These are phyloP conservation scores for Clivina fossor DNA, from an alignment of 2,888 invertebrate genomes.

Conservation along the genomic window DNA sequence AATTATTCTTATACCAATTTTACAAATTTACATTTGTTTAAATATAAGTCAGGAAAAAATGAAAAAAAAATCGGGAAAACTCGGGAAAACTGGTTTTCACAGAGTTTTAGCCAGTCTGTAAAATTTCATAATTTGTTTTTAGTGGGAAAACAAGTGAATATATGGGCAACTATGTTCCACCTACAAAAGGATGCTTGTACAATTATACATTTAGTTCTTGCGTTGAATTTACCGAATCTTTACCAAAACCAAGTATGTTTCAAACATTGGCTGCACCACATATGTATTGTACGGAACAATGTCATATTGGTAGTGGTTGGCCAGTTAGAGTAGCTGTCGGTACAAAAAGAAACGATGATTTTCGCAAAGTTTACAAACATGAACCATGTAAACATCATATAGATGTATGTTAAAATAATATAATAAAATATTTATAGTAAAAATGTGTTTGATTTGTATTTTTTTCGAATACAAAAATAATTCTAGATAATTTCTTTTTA, in stretches of 20 bases:
- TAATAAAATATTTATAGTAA: no score
- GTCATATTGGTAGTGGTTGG: slow-evolving; percentile 52
- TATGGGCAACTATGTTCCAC: slow-evolving; percentile 45
- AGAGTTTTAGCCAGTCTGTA: no score
- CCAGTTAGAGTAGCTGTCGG: slow-evolving; percentile 49
- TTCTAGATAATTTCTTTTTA: no score
- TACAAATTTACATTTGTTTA: background rate
- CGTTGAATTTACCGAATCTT: slow-evolving; percentile 44
- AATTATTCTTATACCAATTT: no score
- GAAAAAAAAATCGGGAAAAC: no score
- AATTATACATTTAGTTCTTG: slow-evolving; percentile 37
- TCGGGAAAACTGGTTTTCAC: no score
- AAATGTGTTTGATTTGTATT: no score
- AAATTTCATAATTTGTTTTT: slow-evolving; percentile 39
- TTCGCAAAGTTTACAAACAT: no score
- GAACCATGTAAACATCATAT: no score
- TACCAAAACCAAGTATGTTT: slow-evolving; percentile 46
- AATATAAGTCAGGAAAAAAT: background rate
- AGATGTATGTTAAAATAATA: no score
- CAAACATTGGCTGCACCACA: slow-evolving; percentile 50
- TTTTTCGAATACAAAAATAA: no score
- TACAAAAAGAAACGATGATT: no score
- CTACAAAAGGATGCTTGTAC: slow-evolving; percentile 40
- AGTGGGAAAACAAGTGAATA: slow-evolving; percentile 50
- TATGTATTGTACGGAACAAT: slow-evolving; percentile 54